A percentile compares a stretch with the other conserved stretches of the same genome.
These are phyloP conservation scores for Monochamus alternatus DNA, from an alignment of 2,888 invertebrate species.

Conservation along the genomic window DNA sequence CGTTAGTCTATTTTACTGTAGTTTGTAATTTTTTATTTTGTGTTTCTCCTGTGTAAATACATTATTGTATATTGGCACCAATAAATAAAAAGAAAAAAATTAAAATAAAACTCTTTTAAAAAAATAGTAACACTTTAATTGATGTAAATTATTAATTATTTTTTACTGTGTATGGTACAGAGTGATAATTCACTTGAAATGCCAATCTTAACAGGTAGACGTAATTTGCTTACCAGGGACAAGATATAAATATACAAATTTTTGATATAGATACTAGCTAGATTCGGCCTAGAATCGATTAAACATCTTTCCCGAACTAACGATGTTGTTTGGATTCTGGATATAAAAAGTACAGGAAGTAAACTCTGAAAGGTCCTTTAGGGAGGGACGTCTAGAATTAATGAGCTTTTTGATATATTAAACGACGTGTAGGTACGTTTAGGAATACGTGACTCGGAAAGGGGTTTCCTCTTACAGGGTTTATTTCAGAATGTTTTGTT, in stretches of 20 bases:
- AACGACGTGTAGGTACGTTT: constrained; percentile 13
- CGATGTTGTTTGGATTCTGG: constrained; percentile 29
- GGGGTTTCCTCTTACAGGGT: constrained; percentile 1
- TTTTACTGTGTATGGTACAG: too few relatives aligned
- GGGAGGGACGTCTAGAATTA: constrained; percentile 29
- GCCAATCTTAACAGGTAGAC: neutral
- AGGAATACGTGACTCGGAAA: constrained; percentile 13
- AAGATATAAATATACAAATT: neutral
- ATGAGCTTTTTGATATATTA: constrained; percentile 31
- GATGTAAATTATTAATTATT: too few relatives aligned
- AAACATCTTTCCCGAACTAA: constrained; percentile 23
- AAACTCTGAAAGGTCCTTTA: constrained; percentile 24
- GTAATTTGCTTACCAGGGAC: neutral
- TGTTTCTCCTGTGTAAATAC: too few relatives aligned
- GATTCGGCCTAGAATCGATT: constrained; percentile 26
- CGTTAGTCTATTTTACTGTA: too few relatives aligned
- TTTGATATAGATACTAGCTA: constrained; percentile 29
- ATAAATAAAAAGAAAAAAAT: too few relatives aligned
- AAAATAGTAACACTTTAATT: too few relatives aligned
- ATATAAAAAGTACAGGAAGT: constrained; percentile 24
- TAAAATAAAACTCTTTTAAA: too few relatives aligned
- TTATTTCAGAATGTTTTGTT: constrained; percentile 10
- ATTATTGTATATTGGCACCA: too few relatives aligned
- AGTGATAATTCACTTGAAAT: too few relatives aligned
- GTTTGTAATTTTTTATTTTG: too few relatives aligned